A percentile compares a stretch with the other conserved stretches of the same genome.
Conservation (phyloP, 2,888 invertebrate species). For the Thelaira solivaga region DNA sequence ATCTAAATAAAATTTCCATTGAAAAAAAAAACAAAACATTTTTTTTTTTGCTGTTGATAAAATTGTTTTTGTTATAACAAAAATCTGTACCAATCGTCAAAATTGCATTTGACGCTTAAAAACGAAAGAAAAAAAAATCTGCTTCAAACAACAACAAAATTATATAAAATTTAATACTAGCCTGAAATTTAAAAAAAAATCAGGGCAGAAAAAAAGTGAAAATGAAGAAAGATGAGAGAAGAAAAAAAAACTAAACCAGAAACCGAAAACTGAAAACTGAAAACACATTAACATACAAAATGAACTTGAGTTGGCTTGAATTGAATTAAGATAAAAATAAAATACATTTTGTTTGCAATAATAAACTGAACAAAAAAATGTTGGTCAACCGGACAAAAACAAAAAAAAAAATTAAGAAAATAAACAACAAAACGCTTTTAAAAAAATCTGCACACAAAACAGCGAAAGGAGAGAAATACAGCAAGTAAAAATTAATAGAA, state of each 20-base stretch:
- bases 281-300: constrained; percentile 56
- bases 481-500: background rate
- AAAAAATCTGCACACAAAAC: background rate
- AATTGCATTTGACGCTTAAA: no score
- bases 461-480: background rate
- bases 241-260: constrained; percentile 42
- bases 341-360: constrained; percentile 37
- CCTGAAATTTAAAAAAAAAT: no score
- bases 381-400: constrained; percentile 58
- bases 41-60: no score
- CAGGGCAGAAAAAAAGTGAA: constrained; percentile 46
- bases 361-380: constrained; percentile 40
- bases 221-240: constrained; percentile 21
- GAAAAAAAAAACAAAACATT: no score
- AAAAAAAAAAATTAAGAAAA: background rate
- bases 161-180: no score
- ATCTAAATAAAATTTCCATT: no score
- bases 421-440: background rate
- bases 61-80: no score
- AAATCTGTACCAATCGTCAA: no score
- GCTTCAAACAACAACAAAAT: no score
- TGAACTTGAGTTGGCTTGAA: constrained; percentile 59
- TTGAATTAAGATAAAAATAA: constrained; percentile 1
- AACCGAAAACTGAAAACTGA: constrained; percentile 28
- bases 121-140: no score